These are phyloP conservation scores for Periphyllus acericola DNA, from an alignment of 2,888 invertebrate species.

Conservation along the genomic window DNA sequence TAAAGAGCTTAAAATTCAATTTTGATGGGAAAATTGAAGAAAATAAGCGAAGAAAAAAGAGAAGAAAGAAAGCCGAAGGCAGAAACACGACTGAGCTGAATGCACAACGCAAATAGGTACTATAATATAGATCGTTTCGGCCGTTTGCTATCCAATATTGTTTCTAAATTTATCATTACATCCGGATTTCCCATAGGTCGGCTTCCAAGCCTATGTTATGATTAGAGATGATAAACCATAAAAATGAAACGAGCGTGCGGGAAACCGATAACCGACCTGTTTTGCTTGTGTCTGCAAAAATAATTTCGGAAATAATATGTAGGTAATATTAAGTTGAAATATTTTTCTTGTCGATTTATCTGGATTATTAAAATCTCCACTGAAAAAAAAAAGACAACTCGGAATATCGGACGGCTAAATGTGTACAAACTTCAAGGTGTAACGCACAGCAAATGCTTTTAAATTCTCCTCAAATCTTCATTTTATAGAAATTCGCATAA, in stretches of 20 bases:
- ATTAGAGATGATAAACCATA: neutral
- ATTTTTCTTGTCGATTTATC: neutral
- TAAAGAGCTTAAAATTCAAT: neutral
- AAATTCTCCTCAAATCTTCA: too few species aligned
- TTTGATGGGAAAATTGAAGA: neutral
- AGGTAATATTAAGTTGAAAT: neutral
- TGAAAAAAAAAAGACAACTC: too few species aligned
- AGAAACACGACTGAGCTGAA: slow-evolving; percentile 19
- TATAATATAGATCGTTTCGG: neutral
- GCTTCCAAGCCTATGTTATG: neutral
- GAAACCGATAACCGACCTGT: neutral
- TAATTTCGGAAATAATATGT: neutral
- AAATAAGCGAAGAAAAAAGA: neutral
- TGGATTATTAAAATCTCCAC: too few species aligned
- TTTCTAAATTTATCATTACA: slow-evolving; percentile 27
- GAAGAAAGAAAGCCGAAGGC: neutral
- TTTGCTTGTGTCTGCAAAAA: neutral
- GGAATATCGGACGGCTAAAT: too few species aligned
- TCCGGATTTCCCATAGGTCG: slow-evolving; percentile 6
- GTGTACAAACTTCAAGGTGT: too few species aligned
- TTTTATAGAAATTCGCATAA: too few species aligned
- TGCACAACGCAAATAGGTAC: neutral
- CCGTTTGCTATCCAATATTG: neutral
- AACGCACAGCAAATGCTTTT: too few species aligned
- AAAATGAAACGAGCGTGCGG: neutral